These are phyloP conservation scores for Tretioscincus oriximinensis DNA, from an alignment of 2,113 vertebrate genomes.

Conservation along the genomic window DNA sequence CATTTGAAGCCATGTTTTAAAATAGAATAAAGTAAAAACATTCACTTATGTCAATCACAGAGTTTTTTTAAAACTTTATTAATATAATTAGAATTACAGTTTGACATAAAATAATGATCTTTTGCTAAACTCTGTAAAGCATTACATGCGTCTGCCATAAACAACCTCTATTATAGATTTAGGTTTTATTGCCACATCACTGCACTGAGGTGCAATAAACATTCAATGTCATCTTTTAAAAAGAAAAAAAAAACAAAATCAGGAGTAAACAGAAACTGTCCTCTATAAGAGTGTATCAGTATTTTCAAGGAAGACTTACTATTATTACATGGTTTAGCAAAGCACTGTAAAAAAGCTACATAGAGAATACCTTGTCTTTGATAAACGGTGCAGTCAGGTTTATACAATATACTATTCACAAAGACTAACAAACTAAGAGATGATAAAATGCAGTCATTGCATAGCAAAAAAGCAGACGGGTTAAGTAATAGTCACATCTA, in stretches of 20 bases:
- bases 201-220: conserved; percentile 87
- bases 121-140: conserved; percentile 84
- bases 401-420: conserved; percentile 82
- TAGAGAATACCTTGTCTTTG: conserved; percentile 81
- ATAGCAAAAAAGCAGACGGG: conserved; percentile 97
- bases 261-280: conserved; percentile 80
- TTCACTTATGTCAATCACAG: conserved; percentile 75
- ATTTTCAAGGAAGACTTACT: conserved; percentile 86
- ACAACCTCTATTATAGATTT: conserved; percentile 79
- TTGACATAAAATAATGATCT: conserved; percentile 84
- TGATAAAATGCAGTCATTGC: conserved; percentile 91
- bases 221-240: conserved; percentile 82
- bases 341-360: conserved; percentile 83
- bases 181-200: conserved; percentile 90
- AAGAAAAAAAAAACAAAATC: conserved; percentile 66
- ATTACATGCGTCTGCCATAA: conserved; percentile 82
- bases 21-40: conserved; percentile 68
- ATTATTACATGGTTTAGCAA: conserved; percentile 84
- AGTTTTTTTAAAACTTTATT: conserved; percentile 76
- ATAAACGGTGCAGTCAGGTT: conserved; percentile 84
- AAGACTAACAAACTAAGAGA: conserved; percentile 80
- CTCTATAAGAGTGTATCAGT: conserved; percentile 80
- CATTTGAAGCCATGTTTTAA: conserved; percentile 53
- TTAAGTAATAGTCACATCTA: conserved; percentile 88
- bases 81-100: conserved; percentile 80